Percentiles rank a stretch among this genome's conserved stretches.
Evolutionary conservation across 1,140 invertebrate species (phyloP).

Genomic region (Drosophila bipectinata): DNA sequence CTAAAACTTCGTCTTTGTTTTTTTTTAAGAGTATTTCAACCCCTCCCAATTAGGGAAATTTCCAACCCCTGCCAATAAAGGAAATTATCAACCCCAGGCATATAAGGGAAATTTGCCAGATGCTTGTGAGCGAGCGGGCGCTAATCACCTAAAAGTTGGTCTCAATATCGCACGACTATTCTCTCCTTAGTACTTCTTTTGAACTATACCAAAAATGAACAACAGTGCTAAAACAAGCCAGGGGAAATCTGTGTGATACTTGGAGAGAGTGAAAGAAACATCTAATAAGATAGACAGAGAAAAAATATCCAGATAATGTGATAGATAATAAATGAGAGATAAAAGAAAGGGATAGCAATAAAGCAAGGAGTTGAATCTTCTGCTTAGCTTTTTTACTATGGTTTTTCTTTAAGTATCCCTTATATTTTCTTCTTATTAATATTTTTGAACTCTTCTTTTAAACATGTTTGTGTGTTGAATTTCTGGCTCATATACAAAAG

Average conservation of each 20-base stretch:
- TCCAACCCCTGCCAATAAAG: neutral
- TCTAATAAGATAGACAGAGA: neutral
- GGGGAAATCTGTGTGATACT: neutral
- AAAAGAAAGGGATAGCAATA: slow-evolving; percentile 15
- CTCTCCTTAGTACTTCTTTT: too few species aligned
- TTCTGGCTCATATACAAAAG: slow-evolving; percentile 15
- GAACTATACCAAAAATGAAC: neutral
- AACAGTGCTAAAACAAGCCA: neutral
- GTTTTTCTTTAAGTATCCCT: slow-evolving; percentile 64
- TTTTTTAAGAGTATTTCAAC: neutral
- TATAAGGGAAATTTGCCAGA: neutral
- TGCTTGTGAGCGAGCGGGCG: too few species aligned
- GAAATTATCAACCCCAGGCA: neutral
- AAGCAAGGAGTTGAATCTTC: slow-evolving; percentile 29
- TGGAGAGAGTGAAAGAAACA: neutral
- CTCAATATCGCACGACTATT: too few species aligned
- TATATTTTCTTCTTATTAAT: slow-evolving; percentile 29
- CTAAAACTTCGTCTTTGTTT: neutral
- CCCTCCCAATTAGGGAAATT: neutral
- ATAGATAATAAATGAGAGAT: slow-evolving; percentile 6
- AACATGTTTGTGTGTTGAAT: slow-evolving; percentile 1
- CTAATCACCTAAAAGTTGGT: too few species aligned
- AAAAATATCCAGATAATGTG: neutral
- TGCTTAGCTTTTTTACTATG: slow-evolving; percentile 48
- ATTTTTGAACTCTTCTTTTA: slow-evolving; percentile 22